Conservation (phyloP, 2,113 vertebrate species). For the Pangasianodon gigas region DNA sequence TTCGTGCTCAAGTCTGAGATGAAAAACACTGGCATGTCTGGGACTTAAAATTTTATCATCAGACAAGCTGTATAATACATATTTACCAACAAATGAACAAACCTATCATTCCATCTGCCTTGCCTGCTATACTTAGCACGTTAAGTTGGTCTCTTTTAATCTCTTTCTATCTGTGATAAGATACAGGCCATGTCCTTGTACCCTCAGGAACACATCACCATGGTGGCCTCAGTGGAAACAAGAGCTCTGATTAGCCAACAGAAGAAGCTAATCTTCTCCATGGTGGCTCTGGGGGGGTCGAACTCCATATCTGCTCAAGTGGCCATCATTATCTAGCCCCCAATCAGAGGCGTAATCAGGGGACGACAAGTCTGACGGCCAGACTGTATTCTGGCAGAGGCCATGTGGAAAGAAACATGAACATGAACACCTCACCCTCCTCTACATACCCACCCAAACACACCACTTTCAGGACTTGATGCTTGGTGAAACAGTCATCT, state of each 20-base stretch:
- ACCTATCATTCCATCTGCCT: background rate
- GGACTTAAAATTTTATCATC: background rate
- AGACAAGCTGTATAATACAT: background rate
- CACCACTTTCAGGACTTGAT: background rate
- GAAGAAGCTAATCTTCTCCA: slow-evolving; percentile 27
- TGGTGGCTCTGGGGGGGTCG: background rate
- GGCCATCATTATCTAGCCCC: slow-evolving; percentile 44
- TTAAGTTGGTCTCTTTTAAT: background rate
- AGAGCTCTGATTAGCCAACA: slow-evolving; percentile 42
- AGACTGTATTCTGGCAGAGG: slow-evolving; percentile 12
- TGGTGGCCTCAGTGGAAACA: slow-evolving; percentile 14
- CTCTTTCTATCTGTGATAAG: background rate
- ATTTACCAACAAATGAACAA: background rate
- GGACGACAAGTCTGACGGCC: slow-evolving; percentile 24
- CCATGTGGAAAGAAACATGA: slow-evolving; percentile 39
- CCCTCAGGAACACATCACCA: background rate
- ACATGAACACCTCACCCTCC: background rate
- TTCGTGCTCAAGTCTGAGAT: background rate
- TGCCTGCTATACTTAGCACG: background rate
- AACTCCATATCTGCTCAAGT: slow-evolving; percentile 40
- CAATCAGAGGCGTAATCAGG: slow-evolving; percentile 43
- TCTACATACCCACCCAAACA: slow-evolving; percentile 3
- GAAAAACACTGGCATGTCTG: background rate
- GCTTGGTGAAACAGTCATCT: slow-evolving; percentile 42
- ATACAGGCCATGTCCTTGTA: slow-evolving; percentile 18